Evolutionary conservation across 2,797 vertebrate species (phyloP), one percentile per base, ranked within the genome.

Genomic region (Setipinna tenuifilis): DNA sequence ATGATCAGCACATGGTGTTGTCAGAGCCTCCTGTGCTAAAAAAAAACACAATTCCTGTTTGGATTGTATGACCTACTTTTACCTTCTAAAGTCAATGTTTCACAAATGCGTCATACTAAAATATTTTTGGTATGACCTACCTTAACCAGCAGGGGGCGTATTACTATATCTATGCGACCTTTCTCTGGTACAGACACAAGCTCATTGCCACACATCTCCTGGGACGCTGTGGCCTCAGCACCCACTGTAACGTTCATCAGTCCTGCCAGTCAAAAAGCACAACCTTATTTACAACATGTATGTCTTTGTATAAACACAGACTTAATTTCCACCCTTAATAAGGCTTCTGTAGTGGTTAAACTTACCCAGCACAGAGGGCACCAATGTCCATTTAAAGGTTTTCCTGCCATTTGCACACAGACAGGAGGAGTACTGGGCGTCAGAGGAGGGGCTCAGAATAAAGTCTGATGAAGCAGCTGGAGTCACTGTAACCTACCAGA

Each of bases 131-230:
- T 11, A 65, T 6, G 2, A 71, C 88, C 28, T 14, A 94, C 95
- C 95, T 94, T 93, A 6, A 96, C 92, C 1, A 92, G 90, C 78
- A 96, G 89, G 19, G 91, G 61, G 14, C 85, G 85, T 7, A 91
- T 94, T 82, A 94, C 92, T 75, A 88, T 89, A 28, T 96, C 95
- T 3, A 93, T 92, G 19, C 87, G 94, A 28, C 96, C 96, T 83
- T 91, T 90, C 0, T 91, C 89, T 10, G 95, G 96, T 0, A 95
- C 91, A 0, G n/a, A 83, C 65, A 94, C 90, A 0, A 92, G 9
- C 82, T 95, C 93, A 25, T 93, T 92, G 78, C 88, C 87, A 90
- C 97, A 97, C 0, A 23, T 83, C 25, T 85, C 6, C 0, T 78
- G 14, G 0, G 95, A 95, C 0, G 57, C 0, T 46, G 94, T 16